Evolutionary conservation across 2,797 vertebrate genomes (phyloP), one percentile per base, ranked within the genome.

Genomic region (Stomatorhinus walkeri): DNA sequence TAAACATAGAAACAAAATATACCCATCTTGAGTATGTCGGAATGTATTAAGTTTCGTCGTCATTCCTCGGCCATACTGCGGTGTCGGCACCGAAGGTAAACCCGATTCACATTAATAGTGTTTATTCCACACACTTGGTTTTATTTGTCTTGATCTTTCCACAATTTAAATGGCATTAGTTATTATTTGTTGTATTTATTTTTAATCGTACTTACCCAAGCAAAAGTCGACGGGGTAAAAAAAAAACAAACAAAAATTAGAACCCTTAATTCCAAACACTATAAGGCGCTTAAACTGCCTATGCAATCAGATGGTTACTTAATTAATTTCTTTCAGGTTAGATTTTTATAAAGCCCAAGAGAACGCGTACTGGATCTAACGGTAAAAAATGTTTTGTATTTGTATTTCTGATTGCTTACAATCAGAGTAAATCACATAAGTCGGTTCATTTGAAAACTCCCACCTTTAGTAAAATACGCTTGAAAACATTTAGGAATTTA

Each of bases 291-390:
- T 28, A 84, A 85, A 84, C 48, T 48, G 76, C 36, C 22, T 56
- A 24, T 76, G 14, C 68, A 88, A 79, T 88, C 81, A 59, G 40
- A 46, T 61, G 2, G 52, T 56, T 19, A n/a, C 32, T 59, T 54
- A 85, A 40, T n/a, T 28, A n/a, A 40, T 88, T 84, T n/a, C n/a
- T 89, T 68, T 86, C 83, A 86, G 81, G 83, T 86, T 83, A 51
- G 81, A 48, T 46, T 43, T 59, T 49, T 28, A 9, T 22, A 51
- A 72, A 40, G 32, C 0, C 19, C 85, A n/a, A 36, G 54, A 87
- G n/a, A 40, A 36, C 5, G 1, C 52, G 4, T 40, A 61, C n/a
- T 83, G 19, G 46, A 12, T 54, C 49, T 52, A 16, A 49, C 2
- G n/a, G 1, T 52, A 24, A 54, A 24, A 85, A 54, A 4, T 16